Base-by-base conservation (phyloP, 2,113 vertebrate genomes). In the Motacilla tschutschensis region DNA sequence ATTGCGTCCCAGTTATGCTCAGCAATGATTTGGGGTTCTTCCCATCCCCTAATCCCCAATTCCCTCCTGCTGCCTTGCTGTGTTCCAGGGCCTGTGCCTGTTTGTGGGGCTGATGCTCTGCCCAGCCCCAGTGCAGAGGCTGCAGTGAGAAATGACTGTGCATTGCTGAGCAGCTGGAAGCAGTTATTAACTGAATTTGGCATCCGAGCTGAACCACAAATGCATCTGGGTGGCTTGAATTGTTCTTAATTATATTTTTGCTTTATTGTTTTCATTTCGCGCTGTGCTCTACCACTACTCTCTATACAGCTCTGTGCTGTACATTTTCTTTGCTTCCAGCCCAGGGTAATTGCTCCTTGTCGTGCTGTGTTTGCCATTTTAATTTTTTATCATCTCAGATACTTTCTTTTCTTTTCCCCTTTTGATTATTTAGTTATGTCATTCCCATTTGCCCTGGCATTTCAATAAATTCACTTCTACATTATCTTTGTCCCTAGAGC, bases 231-330 rank as follows among this genome's bases (percentile, higher is more conserved):
- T 46, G 63, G 73, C 73, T 85, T 44, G 73, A 85, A 94, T 87
- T 81, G 89, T 81, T 91, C 87, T 89, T 93, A 93, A 89, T 91
- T 91, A 83, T 85, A 66, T 89, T 92, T 94, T 93, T 88, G 91
- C 36, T 95, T 89, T 91, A 92, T 87, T 74, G 85, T 85, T 93
- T 94, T 94, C 89, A 89, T 92, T 94, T 91, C 0, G 50, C 83
- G 78, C 67, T 28, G 29, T 16, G 53, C 48, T 54, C 36, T 70
- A 16, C 59, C 35, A 6, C 59, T 64, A 4, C 38, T 77, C 64
- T 66, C 60, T 26, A 53, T 76, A 38, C 22, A 36, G 69, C 80
- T 75, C 84, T 31, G n/a, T 26, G 58, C 88, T 76, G 47, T 89
- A 54, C 69, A 19, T 83, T 78, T 65, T 14, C 86, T 87, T 87